phyloP scores from a whole-genome alignment of 2,888 invertebrate genomes.

The Eristalinus aeneus region DNA sequence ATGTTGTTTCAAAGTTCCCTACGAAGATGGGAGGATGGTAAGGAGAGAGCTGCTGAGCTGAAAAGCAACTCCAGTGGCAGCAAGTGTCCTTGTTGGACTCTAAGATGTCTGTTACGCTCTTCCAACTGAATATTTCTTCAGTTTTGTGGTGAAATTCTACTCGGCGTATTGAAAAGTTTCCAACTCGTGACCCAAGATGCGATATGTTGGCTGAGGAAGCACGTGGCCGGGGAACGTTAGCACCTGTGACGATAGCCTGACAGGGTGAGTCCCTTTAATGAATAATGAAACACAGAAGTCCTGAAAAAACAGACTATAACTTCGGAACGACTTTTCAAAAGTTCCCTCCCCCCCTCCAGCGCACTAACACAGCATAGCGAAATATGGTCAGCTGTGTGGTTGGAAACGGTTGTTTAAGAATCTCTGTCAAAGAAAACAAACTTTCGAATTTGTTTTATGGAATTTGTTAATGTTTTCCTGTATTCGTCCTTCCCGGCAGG shows the following conservation, averaged over 20 bases:
- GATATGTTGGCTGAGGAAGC: background rate
- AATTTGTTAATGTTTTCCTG: background rate
- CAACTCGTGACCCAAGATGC: background rate
- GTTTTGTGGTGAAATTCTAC: background rate
- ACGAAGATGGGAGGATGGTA: background rate
- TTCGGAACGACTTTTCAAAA: background rate
- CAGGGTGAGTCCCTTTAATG: background rate
- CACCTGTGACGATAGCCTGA: background rate
- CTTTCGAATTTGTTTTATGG: background rate
- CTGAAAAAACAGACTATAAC: background rate
- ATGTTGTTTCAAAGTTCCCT: background rate
- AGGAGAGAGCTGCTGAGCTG: too few relatives aligned
- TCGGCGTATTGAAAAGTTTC: background rate
- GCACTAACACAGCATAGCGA: too few relatives aligned
- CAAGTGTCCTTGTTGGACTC: background rate
- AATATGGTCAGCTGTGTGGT: background rate
- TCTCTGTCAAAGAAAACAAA: background rate
- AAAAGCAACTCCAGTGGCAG: background rate
- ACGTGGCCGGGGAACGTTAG: background rate
- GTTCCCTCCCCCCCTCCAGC: background rate
- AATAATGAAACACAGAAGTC: background rate
- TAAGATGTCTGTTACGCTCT: background rate
- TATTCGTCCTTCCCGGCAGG: background rate
- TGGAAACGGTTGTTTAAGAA: background rate
- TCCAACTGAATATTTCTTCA: background rate